Percentiles rank a stretch among this genome's conserved stretches.
phyloP scores from a whole-genome alignment of 2,797 vertebrate species.

The Cephalopachus bancanus region DNA sequence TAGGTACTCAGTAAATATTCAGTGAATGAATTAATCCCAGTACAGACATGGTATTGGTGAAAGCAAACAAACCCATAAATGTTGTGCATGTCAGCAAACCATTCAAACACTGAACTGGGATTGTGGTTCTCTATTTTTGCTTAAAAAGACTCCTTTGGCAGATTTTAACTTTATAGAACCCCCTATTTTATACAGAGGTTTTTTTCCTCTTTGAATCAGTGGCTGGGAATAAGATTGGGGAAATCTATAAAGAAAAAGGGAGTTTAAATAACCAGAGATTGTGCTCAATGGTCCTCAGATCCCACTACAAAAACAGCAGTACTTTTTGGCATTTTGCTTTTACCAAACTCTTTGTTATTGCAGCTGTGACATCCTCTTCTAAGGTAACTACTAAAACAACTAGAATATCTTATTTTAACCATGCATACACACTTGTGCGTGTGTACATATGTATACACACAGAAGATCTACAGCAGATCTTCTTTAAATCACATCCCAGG shows the following conservation, averaged over 20 bases:
- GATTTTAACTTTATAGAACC: constrained; percentile 55
- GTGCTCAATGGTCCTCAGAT: neutral
- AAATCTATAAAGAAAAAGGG: neutral
- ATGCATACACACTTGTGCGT: neutral
- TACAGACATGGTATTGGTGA: constrained; percentile 25
- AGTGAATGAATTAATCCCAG: constrained; percentile 42
- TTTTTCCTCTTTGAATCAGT: neutral
- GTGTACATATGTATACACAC: neutral
- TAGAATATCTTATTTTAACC: neutral
- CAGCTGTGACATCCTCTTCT: too few species aligned
- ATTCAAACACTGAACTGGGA: constrained; percentile 72
- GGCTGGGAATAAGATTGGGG: constrained; percentile 31
- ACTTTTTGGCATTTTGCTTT: constrained; percentile 61
- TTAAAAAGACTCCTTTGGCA: constrained; percentile 43
- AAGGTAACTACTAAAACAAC: too few species aligned
- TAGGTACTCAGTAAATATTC: neutral
- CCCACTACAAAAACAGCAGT: constrained; percentile 37
- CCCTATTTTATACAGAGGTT: neutral
- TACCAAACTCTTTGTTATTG: neutral
- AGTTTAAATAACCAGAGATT: constrained; percentile 21
- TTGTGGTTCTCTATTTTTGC: constrained; percentile 31
- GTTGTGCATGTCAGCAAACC: constrained; percentile 70
- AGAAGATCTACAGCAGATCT: constrained; percentile 32
- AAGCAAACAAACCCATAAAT: constrained; percentile 72
- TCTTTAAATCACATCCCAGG: constrained; percentile 37